phyloP scores from a whole-genome alignment of 2,888 invertebrate species.

The Neoascia interrupta region DNA sequence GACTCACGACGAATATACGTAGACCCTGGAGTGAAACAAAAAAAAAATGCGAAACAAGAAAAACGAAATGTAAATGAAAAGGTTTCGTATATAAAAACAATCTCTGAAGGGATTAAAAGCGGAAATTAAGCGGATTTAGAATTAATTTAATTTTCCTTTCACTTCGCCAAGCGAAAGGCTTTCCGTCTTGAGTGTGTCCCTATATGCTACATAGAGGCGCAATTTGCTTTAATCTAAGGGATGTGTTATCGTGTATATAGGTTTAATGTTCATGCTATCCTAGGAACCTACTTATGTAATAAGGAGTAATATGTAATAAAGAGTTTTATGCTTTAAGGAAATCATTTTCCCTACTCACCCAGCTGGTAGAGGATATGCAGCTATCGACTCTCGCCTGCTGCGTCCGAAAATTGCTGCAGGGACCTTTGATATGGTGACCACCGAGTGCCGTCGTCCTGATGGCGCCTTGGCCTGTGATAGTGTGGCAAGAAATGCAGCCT shows the following conservation, averaged over 20 bases:
- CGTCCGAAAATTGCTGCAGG: slow-evolving; percentile 88
- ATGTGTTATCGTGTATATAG: too few relatives aligned
- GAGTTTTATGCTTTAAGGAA: too few relatives aligned
- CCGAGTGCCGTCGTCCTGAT: slow-evolving; percentile 90
- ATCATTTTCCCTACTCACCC: slow-evolving; percentile 78
- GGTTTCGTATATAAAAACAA: slow-evolving; percentile 16
- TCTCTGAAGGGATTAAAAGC: slow-evolving; percentile 45
- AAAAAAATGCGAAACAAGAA: too few relatives aligned
- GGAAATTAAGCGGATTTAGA: slow-evolving; percentile 62
- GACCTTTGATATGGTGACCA: slow-evolving; percentile 91
- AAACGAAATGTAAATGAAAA: too few relatives aligned
- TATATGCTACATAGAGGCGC: neutral
- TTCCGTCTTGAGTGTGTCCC: neutral
- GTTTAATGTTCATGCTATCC: too few relatives aligned
- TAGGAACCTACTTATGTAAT: too few relatives aligned
- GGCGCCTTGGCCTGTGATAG: slow-evolving; percentile 87
- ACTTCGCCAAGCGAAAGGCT: slow-evolving; percentile 39
- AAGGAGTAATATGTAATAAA: too few relatives aligned
- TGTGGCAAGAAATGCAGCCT: slow-evolving; percentile 91
- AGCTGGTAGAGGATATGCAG: slow-evolving; percentile 84
- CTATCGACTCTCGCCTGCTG: slow-evolving; percentile 89
- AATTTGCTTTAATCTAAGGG: too few relatives aligned
- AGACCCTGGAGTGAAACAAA: neutral
- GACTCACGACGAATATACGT: too few relatives aligned
- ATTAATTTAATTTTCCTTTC: slow-evolving; percentile 51